Evolutionary conservation across 2,888 invertebrate species (phyloP).

Genomic region (Acanthosepion pharaonis): DNA sequence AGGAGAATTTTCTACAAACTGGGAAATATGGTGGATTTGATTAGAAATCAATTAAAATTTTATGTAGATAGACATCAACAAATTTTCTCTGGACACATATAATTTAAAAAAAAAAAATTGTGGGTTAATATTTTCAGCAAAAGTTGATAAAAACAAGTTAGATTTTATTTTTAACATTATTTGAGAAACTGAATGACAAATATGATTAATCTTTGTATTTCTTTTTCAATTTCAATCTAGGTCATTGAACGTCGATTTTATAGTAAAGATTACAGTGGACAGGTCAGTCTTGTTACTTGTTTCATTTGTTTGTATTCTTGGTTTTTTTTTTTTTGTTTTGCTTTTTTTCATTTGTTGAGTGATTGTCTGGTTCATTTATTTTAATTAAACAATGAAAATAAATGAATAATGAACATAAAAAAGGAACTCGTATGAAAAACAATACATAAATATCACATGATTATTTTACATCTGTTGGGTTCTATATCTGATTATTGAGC

Average conservation of each 20-base stretch:
- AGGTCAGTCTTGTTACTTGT: conserved; percentile 56
- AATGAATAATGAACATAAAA: not conserved
- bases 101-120: not conserved
- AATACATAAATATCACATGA: not conserved
- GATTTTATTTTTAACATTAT: not conserved
- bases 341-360: not conserved
- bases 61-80: too few relatives aligned
- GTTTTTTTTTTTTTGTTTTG: not conserved
- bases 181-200: too few relatives aligned
- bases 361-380: not conserved
- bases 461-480: not conserved
- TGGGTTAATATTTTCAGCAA: not conserved
- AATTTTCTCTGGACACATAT: not conserved
- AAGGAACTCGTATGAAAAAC: not conserved
- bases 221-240: conserved; percentile 53
- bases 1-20: too few relatives aligned
- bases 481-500: too few relatives aligned
- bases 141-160: not conserved
- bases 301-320: not conserved
- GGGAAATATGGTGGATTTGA: too few relatives aligned
- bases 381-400: not conserved
- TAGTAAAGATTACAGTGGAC: conserved; percentile 55
- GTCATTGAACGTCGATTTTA: conserved; percentile 64
- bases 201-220: not conserved
- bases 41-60: too few relatives aligned